Conservation (phyloP, 1,140 invertebrate species). For the Harlomillsia oculata region DNA sequence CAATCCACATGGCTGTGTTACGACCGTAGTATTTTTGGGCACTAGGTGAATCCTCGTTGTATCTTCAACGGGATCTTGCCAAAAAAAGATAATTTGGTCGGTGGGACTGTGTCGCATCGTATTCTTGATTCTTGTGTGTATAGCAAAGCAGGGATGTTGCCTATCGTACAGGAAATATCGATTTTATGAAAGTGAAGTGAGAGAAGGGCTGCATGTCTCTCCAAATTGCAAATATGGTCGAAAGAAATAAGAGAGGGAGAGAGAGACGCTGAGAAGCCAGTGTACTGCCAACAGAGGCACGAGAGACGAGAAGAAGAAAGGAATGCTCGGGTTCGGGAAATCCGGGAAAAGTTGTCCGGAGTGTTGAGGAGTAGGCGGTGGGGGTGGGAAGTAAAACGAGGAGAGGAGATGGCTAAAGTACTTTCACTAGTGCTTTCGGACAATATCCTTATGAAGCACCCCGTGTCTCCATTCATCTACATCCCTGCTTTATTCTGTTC, state of each 20-base stretch:
- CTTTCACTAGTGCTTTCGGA: conserved; percentile 27
- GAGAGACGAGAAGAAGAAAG: conserved; percentile 14
- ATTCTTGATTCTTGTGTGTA: too few relatives aligned
- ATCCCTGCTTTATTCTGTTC: background rate
- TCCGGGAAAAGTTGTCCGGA: conserved; percentile 5
- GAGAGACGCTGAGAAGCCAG: background rate
- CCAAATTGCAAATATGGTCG: conserved; percentile 19
- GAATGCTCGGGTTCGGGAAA: conserved; percentile 9
- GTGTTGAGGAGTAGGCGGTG: conserved; percentile 19
- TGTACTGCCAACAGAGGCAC: background rate
- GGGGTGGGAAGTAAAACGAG: conserved; percentile 23
- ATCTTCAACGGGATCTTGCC: conserved; percentile 12
- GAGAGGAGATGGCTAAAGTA: conserved; percentile 27
- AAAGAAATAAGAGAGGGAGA: conserved; percentile 11
- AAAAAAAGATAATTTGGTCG: conserved; percentile 19
- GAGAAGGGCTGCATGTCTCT: conserved; percentile 2
- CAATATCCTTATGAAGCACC: conserved; percentile 18
- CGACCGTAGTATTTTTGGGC: too few relatives aligned
- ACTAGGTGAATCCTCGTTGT: background rate
- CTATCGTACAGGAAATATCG: conserved; percentile 7
- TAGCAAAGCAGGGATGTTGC: background rate
- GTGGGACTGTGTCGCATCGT: conserved; percentile 11
- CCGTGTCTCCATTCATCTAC: background rate
- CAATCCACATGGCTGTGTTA: too few relatives aligned
- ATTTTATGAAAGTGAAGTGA: conserved; percentile 12